Percentiles rank a stretch among this genome's conserved stretches.
Conservation (phyloP, 2,888 invertebrate genomes). For the Drosophila barbarae region DNA sequence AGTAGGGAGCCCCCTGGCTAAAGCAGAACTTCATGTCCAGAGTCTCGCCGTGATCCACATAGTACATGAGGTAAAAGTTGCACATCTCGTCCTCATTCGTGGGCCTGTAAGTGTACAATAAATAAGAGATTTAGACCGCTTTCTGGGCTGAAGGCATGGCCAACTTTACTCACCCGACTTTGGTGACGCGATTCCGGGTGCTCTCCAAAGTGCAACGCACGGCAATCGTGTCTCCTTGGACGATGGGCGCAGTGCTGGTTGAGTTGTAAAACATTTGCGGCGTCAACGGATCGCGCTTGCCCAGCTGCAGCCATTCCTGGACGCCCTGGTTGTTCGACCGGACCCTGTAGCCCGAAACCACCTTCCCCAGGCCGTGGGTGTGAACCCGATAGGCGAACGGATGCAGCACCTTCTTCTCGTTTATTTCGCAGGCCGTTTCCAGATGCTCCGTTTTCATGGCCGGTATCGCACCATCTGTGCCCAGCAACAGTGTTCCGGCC, state of each 20-base stretch:
- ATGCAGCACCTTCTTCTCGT: conserved; percentile 90
- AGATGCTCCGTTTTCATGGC: conserved; percentile 87
- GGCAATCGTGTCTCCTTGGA: conserved; percentile 87
- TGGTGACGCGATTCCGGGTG: conserved; percentile 83
- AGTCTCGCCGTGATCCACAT: conserved; percentile 88
- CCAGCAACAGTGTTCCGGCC: conserved; percentile 94
- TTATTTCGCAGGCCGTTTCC: conserved; percentile 93
- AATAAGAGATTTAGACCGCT: background rate
- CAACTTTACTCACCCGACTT: conserved; percentile 84
- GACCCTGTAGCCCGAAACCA: conserved; percentile 91
- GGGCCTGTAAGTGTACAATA: conserved; percentile 80
- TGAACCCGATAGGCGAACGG: conserved; percentile 98
- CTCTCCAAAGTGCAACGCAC: conserved; percentile 96
- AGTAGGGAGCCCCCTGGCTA: conserved; percentile 89
- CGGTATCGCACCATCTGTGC: conserved; percentile 90
- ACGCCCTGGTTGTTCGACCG: conserved; percentile 81
- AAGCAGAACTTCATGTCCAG: conserved; percentile 91
- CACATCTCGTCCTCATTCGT: conserved; percentile 97
- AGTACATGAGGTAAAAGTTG: conserved; percentile 97
- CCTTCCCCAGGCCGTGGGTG: conserved; percentile 92
- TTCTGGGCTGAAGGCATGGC: background rate
- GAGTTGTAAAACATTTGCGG: conserved; percentile 98
- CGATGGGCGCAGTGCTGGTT: conserved; percentile 83
- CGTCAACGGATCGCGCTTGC: conserved; percentile 91
- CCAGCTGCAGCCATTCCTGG: conserved; percentile 90